Percentiles rank a stretch among this genome's conserved stretches.
Evolutionary conservation across 2,888 invertebrate species (phyloP).

Genomic region (Phragmatobia fuliginosa): DNA sequence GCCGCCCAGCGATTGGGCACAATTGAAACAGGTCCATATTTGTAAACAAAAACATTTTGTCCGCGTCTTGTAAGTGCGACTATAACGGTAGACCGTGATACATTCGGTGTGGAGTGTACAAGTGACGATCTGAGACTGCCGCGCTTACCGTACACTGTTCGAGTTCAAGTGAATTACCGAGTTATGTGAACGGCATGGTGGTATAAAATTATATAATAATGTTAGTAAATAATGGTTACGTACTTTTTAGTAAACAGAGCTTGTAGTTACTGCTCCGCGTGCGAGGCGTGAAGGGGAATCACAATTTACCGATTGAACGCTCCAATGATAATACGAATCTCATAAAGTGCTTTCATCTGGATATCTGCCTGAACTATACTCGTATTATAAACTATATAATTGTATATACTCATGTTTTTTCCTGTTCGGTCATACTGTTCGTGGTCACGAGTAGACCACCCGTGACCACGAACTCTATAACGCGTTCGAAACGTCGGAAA

Average conservation of each 20-base stretch:
- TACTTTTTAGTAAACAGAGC: conserved; percentile 34
- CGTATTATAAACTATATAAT: too few species aligned
- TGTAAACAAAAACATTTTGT: conserved; percentile 49
- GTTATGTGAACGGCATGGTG: conserved; percentile 24
- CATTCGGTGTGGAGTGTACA: conserved; percentile 38
- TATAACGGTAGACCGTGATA: conserved; percentile 28
- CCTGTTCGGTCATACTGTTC: too few species aligned
- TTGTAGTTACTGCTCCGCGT: conserved; percentile 11
- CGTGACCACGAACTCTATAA: too few species aligned
- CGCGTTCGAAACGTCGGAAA: too few species aligned
- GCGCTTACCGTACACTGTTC: conserved; percentile 32
- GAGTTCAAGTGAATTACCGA: conserved; percentile 36
- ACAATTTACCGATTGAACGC: background rate
- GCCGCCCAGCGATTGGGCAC: conserved; percentile 51
- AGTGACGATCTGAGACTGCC: conserved; percentile 43
- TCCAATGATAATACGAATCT: background rate
- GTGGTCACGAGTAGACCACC: too few species aligned
- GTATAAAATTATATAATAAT: conserved; percentile 41
- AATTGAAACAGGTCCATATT: conserved; percentile 49
- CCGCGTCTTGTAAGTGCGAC: conserved; percentile 40
- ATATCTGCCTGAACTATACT: too few species aligned
- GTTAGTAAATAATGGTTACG: conserved; percentile 31
- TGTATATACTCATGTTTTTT: too few species aligned
- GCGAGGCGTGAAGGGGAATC: background rate
- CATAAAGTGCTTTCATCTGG: background rate